These are phyloP conservation scores for Megaustenia siamemsis DNA, from an alignment of 2,888 invertebrate species.

Conservation along the genomic window DNA sequence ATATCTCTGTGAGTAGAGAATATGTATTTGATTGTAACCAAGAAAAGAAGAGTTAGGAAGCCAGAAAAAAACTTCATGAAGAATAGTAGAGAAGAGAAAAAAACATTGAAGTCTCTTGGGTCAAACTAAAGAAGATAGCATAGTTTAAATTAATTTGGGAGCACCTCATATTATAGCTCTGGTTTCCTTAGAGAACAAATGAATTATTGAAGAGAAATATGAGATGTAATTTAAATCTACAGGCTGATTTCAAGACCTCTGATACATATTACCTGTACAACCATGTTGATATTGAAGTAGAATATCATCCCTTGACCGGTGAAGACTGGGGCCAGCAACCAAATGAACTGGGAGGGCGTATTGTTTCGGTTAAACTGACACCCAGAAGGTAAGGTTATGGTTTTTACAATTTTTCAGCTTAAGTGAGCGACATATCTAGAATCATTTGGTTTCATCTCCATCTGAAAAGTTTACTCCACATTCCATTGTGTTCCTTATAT, in stretches of 20 bases:
- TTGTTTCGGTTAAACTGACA: constrained; percentile 84
- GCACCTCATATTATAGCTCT: too few species aligned
- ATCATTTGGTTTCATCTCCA: neutral
- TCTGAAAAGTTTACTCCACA: neutral
- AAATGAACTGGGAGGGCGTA: constrained; percentile 88
- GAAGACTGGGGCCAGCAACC: constrained; percentile 97
- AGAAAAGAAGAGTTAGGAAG: too few species aligned
- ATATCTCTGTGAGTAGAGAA: too few species aligned
- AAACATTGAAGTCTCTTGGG: too few species aligned
- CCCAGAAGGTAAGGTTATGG: constrained; percentile 79
- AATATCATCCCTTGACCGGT: constrained; percentile 91
- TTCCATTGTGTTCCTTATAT: neutral
- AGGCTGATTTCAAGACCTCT: constrained; percentile 74
- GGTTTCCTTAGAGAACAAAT: too few species aligned
- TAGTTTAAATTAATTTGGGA: too few species aligned
- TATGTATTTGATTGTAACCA: too few species aligned
- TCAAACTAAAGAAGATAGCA: too few species aligned
- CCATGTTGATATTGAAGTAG: constrained; percentile 94
- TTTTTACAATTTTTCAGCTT: neutral
- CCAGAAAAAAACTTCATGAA: too few species aligned
- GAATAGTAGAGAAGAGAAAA: too few species aligned
- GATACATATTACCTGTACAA: constrained; percentile 96
- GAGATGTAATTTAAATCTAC: constrained; percentile 25
- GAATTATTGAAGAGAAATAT: too few species aligned
- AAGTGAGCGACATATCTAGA: neutral